Evolutionary conservation across 1,140 invertebrate genomes (phyloP), one percentile per base, ranked within the genome.

Genomic region (Melitaea cinxia): DNA sequence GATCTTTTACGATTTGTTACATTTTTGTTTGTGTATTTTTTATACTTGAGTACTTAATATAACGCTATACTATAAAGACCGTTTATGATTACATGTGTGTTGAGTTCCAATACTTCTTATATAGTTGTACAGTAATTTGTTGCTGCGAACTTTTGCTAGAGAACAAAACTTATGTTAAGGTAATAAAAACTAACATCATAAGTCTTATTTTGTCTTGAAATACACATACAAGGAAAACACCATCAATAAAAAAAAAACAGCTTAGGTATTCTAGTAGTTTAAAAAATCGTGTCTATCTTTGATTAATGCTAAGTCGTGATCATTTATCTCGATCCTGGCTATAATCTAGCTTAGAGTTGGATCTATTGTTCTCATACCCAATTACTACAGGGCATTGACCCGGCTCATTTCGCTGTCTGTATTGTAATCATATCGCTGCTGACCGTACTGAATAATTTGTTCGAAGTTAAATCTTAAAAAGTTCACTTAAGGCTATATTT

Each of bases 321-420:
- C 64, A 45, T 68, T 68, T 73, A 73, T 73, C 71, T 73, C 54
- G 66, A 65, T 68, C 37, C 45, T 52, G 35, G 57, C 52, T 65
- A 63, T 54, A 56, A 68, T 59, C 66, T 69, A 67, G 56, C 61
- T 39, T 54, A 65, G 64, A 70, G 64, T 47, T 64, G 62, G n/a
- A 70, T 70, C 71, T 73, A 73, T 70, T 73, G 71, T 73, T 70
- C 68, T 45, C 63, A 54, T 60, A 58, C 55, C 55, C 69, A 70
- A 73, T 70, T 73, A 67, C 61, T 57, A 39, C 26, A 33, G 68
- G 71, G 17, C 61, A 47, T 56, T 68, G 68, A 70, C 68, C 68
- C 50, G 56, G 37, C 65, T 59, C 45, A 60, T 53, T 66, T 26
- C 17, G 37, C 37, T 42, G 37, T 42, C 37, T 6, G 49, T 50